phyloP scores from a whole-genome alignment of 2,888 invertebrate species.

The Anorthoa munda region DNA sequence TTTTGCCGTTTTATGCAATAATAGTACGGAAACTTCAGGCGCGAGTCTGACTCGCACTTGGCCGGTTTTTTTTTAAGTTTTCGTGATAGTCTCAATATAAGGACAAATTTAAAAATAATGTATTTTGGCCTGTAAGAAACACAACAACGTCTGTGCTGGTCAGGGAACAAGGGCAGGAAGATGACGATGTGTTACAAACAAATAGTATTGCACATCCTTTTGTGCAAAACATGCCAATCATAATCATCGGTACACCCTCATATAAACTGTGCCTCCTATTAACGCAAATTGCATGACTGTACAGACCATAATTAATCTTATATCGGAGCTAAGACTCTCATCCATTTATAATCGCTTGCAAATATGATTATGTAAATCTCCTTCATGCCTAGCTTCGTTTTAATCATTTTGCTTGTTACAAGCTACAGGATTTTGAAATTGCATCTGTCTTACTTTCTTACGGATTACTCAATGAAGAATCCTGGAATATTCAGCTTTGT shows the following conservation, averaged over 20 bases:
- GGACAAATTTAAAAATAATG: too few relatives aligned
- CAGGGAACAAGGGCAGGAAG: too few relatives aligned
- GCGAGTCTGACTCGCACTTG: too few relatives aligned
- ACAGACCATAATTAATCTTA: conserved; percentile 34
- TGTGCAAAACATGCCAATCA: background rate
- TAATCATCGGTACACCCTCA: background rate
- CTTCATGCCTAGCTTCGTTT: conserved; percentile 29
- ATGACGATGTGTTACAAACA: background rate
- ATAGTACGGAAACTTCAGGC: too few relatives aligned
- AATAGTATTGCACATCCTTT: background rate
- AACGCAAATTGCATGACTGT: conserved; percentile 2
- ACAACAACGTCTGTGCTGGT: too few relatives aligned
- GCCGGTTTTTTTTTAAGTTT: too few relatives aligned
- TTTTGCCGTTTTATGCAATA: too few relatives aligned
- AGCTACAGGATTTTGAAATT: conserved; percentile 3
- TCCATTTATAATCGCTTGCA: conserved; percentile 60
- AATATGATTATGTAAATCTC: conserved; percentile 61
- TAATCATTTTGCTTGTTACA: conserved; percentile 45
- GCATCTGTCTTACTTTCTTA: conserved; percentile 3
- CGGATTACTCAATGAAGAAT: background rate
- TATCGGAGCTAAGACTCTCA: conserved; percentile 43
- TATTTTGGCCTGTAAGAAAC: too few relatives aligned
- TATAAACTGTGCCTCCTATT: background rate
- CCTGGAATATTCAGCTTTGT: too few relatives aligned
- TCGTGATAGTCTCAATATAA: too few relatives aligned